Conservation (phyloP, 2,888 invertebrate genomes). For the Boloria selene region DNA sequence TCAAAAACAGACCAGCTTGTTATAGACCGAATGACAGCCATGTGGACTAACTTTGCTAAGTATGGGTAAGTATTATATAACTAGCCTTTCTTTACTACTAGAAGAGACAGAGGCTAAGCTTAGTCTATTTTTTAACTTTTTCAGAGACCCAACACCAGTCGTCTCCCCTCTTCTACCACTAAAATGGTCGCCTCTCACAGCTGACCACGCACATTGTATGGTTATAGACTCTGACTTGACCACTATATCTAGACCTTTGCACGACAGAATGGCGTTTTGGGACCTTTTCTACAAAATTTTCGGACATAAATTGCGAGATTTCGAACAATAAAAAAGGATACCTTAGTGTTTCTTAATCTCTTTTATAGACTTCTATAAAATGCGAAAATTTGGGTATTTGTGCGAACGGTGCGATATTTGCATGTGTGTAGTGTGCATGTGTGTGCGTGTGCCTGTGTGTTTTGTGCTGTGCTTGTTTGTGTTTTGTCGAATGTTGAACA, state of each 20-base stretch:
- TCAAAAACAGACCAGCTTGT: slow-evolving; percentile 49
- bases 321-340: too few relatives aligned
- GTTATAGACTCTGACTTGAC: slow-evolving; percentile 41
- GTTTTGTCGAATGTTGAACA: too few relatives aligned
- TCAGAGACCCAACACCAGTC: neutral
- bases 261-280: slow-evolving; percentile 47
- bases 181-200: slow-evolving; percentile 31
- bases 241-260: slow-evolving; percentile 40
- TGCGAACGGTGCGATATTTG: too few relatives aligned
- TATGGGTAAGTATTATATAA: slow-evolving; percentile 28
- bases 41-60: slow-evolving; percentile 51
- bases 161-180: slow-evolving; percentile 4
- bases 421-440: too few relatives aligned
- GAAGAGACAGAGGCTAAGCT: too few relatives aligned
- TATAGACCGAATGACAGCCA: slow-evolving; percentile 47
- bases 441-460: too few relatives aligned
- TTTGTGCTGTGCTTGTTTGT: too few relatives aligned
- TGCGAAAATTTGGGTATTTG: too few relatives aligned
- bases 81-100: too few relatives aligned
- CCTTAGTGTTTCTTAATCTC: too few relatives aligned
- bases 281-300: slow-evolving; percentile 45
- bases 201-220: slow-evolving; percentile 32
- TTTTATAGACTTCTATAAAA: too few relatives aligned
- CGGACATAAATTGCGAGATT: neutral
- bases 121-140: neutral